Conservation (phyloP, 2,113 vertebrate species). For the Poicephalus gulielmi region DNA sequence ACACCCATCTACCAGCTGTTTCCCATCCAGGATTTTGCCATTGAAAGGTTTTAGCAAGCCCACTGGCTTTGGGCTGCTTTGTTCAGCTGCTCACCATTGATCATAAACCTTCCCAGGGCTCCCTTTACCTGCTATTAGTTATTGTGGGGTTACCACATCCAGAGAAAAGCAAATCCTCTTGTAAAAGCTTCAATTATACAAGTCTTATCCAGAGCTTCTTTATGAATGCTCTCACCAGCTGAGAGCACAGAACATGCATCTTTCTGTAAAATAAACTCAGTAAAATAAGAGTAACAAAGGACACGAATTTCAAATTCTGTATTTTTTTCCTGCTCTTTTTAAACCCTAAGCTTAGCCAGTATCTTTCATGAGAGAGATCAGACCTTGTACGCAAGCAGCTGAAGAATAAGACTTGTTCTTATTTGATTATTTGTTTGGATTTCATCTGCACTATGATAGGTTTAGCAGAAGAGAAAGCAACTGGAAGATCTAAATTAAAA, state of each 20-base stretch:
- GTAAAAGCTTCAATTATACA: background rate
- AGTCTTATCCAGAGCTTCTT: background rate
- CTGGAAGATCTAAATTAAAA: background rate
- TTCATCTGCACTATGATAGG: background rate
- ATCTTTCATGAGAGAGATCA: background rate
- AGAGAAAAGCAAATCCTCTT: background rate
- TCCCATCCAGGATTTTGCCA: background rate
- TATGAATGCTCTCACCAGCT: background rate
- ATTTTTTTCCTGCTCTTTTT: background rate
- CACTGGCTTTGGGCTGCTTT: background rate
- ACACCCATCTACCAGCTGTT: slow-evolving; percentile 18
- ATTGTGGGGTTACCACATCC: background rate
- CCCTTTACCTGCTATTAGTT: background rate
- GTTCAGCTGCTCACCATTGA: slow-evolving; percentile 35
- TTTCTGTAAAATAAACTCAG: background rate
- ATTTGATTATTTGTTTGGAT: background rate
- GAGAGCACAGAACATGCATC: background rate
- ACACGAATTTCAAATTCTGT: background rate
- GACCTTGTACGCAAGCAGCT: background rate
- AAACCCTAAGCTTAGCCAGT: background rate
- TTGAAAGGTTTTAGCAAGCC: background rate
- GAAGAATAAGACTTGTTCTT: background rate
- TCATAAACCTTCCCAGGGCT: slow-evolving; percentile 8
- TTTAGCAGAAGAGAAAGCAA: background rate
- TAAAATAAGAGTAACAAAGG: background rate